Evolutionary conservation across 1,140 invertebrate genomes (phyloP), one percentile per base, ranked within the genome.

Genomic region (Homarus americanus): DNA sequence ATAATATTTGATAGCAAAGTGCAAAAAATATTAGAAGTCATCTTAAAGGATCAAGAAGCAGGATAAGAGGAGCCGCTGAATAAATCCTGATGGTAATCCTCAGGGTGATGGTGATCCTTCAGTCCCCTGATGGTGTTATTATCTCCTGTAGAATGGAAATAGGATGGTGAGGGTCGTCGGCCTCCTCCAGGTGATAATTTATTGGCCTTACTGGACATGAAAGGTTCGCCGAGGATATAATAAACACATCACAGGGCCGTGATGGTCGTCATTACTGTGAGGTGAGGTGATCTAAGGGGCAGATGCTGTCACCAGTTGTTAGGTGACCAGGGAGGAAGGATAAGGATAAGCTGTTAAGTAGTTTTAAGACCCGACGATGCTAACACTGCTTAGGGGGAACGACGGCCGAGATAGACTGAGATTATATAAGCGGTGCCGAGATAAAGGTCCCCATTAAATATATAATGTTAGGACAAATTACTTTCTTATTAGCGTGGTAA

Each of bases 221-320:
- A 44, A 44, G 76, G 38, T n/a, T 38, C 38, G 44, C 76, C 17
- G 38, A 79, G 38, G 40, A 40, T 32, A 44, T 80, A 53, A 53
- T 80, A 49, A 53, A 58, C 78, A 44, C 44, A 53, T 78, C 36
- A n/a, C 38, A 40, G 53, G 41, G 41, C n/a, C 24, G 53, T 58
- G 53, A 58, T n/a, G 15, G 24, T 58, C 53, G 5, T 20, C 53
- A 58, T 15, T 58, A 58, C 24, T 58, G 17, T 58, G 24, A 58
- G 53, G 53, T 0, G 24, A 24, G 53, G 4, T 24, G 53, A 58
- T 24, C 15, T 20, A 24, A n/a, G 12, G 12, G 0, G 17, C 12
- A 58, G 53, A 58, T 58, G 53, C 4, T 58, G 53, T 58, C 53
- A 24, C 53, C 53, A 58, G 15, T 49, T 49, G 44, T 12, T 12